Evolutionary conservation across 2,888 invertebrate species (phyloP), one percentile per base, ranked within the genome.

Genomic region (Euzetes globulus): DNA sequence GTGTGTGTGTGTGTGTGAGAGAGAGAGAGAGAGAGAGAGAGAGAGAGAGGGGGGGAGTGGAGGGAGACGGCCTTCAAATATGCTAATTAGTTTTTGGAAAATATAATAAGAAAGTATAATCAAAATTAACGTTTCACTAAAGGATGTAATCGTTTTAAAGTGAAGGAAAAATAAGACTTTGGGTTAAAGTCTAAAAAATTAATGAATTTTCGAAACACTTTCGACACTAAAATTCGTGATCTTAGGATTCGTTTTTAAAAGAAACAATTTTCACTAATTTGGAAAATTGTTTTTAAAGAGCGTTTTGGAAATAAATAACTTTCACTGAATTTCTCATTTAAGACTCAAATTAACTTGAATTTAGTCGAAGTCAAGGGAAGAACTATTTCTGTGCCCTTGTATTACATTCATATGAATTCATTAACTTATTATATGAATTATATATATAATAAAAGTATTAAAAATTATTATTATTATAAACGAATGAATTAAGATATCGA

Each of bases 371-470:
- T 63, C 63, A 63, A 63, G 63, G 63, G 63, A 63, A 63, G 63
- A 29, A 33, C 58, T 29, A 17, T 2, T 63, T 27, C 29, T 63
- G 22, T 55, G 63, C 63, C 63, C 63, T 63, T 63, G 63, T 63
- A 29, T 63, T 63, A 63, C 63, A 63, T 63, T 63, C 33, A 1
- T n/a, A 27, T 63, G 63, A 29, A 63, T 63, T 63, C 63, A 63
- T 63, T 63, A 63, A 55, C 22, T 33, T 17, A 63, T 63, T 63
- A 33, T 63, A 27, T 63, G 33, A 29, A 63, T 33, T n/a, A 63
- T 33, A 63, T n/a, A 33, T 63, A 33, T 33, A 33, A 9, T 13
- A 1, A 63, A n/a, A n/a, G n/a, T 47, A 9, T 47, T 47, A 15
- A 47, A 47, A 47, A 47, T 47, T 55, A 55, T 19, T 19, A 2